Conservation (phyloP, 35 echinoderm and acorn worm species). For the Heliocidaris tuberculata region DNA sequence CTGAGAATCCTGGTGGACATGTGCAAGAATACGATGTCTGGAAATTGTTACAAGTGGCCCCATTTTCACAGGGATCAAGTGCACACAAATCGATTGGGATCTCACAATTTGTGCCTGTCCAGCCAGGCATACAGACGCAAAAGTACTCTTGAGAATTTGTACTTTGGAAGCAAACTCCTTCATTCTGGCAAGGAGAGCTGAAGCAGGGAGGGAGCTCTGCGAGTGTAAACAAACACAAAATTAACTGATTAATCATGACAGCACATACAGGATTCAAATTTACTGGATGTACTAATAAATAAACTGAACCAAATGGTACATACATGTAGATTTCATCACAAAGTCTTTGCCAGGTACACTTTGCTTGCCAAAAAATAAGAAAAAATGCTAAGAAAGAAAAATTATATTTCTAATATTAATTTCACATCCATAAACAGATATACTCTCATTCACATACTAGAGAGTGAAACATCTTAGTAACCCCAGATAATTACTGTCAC, state of each 20-base stretch:
- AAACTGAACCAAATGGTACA: too few relatives aligned
- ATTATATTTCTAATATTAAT: too few relatives aligned
- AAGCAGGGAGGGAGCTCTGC: constrained; percentile 42
- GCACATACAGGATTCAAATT: too few relatives aligned
- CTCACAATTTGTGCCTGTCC: constrained; percentile 49
- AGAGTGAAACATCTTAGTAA: not conserved
- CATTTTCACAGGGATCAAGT: constrained; percentile 62
- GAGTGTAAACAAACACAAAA: not conserved
- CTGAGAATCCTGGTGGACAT: constrained; percentile 60
- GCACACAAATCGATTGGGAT: constrained; percentile 33
- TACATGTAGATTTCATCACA: too few relatives aligned
- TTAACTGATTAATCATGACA: not conserved
- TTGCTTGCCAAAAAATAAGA: too few relatives aligned
- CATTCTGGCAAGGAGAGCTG: constrained; percentile 55
- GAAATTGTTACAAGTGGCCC: constrained; percentile 69
- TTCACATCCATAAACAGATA: too few relatives aligned
- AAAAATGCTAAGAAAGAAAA: too few relatives aligned
- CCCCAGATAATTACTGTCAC: not conserved
- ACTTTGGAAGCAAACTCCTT: constrained; percentile 14
- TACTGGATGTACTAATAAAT: too few relatives aligned
- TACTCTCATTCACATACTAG: too few relatives aligned
- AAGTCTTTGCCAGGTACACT: too few relatives aligned
- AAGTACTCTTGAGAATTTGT: not conserved
- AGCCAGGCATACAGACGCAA: constrained; percentile 48
- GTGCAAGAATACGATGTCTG: constrained; percentile 69